Percentiles rank a stretch among this genome's conserved stretches.
Evolutionary conservation across 2,888 invertebrate genomes (phyloP).

Genomic region (Parapristionchus giblindavisi): DNA sequence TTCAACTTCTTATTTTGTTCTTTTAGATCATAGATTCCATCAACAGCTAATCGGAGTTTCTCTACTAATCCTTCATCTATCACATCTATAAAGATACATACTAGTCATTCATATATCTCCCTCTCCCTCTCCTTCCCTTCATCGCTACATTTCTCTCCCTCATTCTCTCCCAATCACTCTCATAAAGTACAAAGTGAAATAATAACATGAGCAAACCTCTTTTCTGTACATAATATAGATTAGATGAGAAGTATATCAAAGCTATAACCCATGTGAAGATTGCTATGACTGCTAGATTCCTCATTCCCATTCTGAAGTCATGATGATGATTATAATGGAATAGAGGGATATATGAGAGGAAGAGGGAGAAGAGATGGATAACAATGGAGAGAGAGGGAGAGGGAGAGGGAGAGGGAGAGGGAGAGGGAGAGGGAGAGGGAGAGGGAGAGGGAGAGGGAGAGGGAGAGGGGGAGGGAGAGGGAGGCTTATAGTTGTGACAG

Average conservation of each 20-base stretch:
- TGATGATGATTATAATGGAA: no score
- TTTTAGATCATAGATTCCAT: conserved; percentile 42
- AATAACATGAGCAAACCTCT: conserved; percentile 16
- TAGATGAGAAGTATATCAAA: conserved; percentile 21
- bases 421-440: conserved; percentile 10
- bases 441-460: background rate
- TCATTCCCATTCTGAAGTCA: conserved; percentile 15
- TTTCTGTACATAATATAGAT: conserved; percentile 2
- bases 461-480: background rate
- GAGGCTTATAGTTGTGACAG: conserved; percentile 15
- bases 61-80: conserved; percentile 18
- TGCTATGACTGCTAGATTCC: background rate
- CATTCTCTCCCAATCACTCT: background rate
- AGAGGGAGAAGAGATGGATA: background rate
- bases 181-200: background rate
- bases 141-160: background rate
- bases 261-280: conserved; percentile 28
- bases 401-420: conserved; percentile 22
- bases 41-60: conserved; percentile 42
- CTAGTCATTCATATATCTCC: background rate
- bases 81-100: background rate
- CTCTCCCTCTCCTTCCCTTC: background rate
- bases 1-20: conserved; percentile 49
- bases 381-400: background rate
- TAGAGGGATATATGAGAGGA: no score